These are phyloP conservation scores for Mercenaria mercenaria DNA, from an alignment of 1,140 invertebrate species.

Conservation along the genomic window DNA sequence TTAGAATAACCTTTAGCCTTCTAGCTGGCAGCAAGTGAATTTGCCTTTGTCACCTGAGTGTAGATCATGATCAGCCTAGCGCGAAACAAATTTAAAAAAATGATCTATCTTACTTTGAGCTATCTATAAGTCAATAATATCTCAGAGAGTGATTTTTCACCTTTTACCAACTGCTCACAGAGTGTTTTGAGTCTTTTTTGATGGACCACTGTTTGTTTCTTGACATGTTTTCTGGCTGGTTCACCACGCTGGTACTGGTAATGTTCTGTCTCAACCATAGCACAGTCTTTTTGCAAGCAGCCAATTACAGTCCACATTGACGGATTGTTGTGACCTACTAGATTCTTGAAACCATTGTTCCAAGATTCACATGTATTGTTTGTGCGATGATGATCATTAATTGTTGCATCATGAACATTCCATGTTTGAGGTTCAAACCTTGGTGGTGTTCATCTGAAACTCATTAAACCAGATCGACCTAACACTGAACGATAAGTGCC, in stretches of 20 bases:
- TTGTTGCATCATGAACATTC: constrained; percentile 55
- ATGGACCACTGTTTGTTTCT: neutral
- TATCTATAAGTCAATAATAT: no score
- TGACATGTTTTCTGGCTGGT: neutral
- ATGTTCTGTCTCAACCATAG: constrained; percentile 4
- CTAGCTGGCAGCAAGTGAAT: no score
- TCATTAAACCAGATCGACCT: neutral
- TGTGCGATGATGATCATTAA: constrained; percentile 18
- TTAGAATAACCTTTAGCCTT: no score
- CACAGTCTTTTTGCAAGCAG: constrained; percentile 6
- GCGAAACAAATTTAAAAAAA: no score
- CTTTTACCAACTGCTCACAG: no score
- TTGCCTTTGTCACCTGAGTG: no score
- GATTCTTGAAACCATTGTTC: constrained; percentile 35
- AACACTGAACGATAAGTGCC: constrained; percentile 11
- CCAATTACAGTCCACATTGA: constrained; percentile 13
- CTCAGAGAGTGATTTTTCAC: no score
- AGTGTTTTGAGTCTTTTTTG: constrained; percentile 6
- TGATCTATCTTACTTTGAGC: no score
- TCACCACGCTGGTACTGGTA: neutral
- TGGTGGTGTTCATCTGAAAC: neutral
- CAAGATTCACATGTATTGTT: constrained; percentile 62
- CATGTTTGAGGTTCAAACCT: constrained; percentile 31
- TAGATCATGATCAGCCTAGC: no score
- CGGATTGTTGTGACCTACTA: constrained; percentile 55